These are phyloP conservation scores for Perdita meconis DNA, from an alignment of 2,888 invertebrate genomes.

Conservation along the genomic window DNA sequence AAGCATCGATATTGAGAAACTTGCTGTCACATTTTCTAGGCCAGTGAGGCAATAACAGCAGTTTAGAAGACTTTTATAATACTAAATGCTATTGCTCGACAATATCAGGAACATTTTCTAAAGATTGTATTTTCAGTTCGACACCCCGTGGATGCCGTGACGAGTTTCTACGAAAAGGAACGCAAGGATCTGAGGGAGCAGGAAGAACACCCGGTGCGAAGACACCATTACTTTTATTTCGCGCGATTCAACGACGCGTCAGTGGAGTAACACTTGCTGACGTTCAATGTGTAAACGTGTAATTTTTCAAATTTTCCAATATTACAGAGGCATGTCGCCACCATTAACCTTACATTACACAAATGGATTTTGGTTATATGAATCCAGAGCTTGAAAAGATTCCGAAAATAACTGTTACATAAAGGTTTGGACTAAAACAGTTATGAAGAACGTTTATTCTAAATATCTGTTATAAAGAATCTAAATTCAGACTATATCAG, in stretches of 20 bases:
- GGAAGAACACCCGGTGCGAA: slow-evolving; percentile 55
- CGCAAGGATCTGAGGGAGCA: slow-evolving; percentile 24
- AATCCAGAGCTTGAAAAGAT: too few relatives aligned
- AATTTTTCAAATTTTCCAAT: too few relatives aligned
- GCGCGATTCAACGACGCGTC: slow-evolving; percentile 18
- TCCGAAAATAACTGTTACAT: too few relatives aligned
- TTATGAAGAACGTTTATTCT: too few relatives aligned
- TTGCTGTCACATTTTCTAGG: too few relatives aligned
- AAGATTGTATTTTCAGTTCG: slow-evolving; percentile 35
- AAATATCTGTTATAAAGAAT: too few relatives aligned
- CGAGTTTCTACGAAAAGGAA: slow-evolving; percentile 32
- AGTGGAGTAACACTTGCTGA: slow-evolving; percentile 12
- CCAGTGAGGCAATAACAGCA: neutral
- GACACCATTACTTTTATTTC: slow-evolving; percentile 30
- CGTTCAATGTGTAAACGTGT: neutral
- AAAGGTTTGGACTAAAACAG: too few relatives aligned
- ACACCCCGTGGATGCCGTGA: slow-evolving; percentile 33
- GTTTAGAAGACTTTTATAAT: neutral
- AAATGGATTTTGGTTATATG: too few relatives aligned
- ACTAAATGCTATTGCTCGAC: slow-evolving; percentile 25
- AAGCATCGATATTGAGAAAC: too few relatives aligned
- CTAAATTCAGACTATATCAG: too few relatives aligned
- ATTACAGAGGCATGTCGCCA: too few relatives aligned
- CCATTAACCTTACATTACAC: too few relatives aligned
- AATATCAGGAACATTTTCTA: slow-evolving; percentile 13